Percentiles rank a stretch among this genome's conserved stretches.
Evolutionary conservation across 53 echinoderm and acorn worm species (phyloP).

Genomic region (Holothuria scabra): DNA sequence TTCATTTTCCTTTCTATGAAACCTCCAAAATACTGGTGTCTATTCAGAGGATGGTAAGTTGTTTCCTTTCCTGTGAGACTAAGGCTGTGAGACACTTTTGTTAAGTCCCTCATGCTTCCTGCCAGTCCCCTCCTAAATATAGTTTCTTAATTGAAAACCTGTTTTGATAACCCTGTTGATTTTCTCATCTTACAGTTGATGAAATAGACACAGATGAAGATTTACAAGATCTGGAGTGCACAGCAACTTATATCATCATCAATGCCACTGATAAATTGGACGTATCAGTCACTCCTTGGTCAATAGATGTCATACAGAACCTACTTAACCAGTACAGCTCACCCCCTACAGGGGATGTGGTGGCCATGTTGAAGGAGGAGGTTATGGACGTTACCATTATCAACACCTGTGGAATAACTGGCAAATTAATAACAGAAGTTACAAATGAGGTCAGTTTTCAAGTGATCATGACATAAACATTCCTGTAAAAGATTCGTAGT

Average conservation of each 20-base stretch:
- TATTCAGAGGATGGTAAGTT: too few relatives aligned
- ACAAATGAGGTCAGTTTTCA: conserved; percentile 32
- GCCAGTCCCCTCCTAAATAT: not conserved
- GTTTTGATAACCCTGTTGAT: not conserved
- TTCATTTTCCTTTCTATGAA: too few relatives aligned
- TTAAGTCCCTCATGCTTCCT: not conserved
- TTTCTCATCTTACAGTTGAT: conserved; percentile 56
- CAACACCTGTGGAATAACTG: conserved; percentile 81
- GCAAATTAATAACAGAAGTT: conserved; percentile 71
- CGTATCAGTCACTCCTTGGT: conserved; percentile 77
- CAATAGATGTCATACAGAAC: conserved; percentile 77
- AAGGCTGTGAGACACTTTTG: too few relatives aligned
- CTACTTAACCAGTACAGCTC: conserved; percentile 74
- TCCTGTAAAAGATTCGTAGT: too few relatives aligned
- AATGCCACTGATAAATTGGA: conserved; percentile 83
- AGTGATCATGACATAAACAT: too few relatives aligned
- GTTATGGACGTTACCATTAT: conserved; percentile 59
- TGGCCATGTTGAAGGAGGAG: conserved; percentile 26
- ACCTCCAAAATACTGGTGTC: too few relatives aligned
- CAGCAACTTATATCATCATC: conserved; percentile 90
- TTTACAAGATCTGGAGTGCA: conserved; percentile 65
- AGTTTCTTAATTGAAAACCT: not conserved
- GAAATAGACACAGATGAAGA: conserved; percentile 81
- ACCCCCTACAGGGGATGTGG: conserved; percentile 54
- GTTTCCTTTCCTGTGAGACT: too few relatives aligned